Conservation (phyloP, 2,797 vertebrate genomes). For the Bufotes viridis region DNA sequence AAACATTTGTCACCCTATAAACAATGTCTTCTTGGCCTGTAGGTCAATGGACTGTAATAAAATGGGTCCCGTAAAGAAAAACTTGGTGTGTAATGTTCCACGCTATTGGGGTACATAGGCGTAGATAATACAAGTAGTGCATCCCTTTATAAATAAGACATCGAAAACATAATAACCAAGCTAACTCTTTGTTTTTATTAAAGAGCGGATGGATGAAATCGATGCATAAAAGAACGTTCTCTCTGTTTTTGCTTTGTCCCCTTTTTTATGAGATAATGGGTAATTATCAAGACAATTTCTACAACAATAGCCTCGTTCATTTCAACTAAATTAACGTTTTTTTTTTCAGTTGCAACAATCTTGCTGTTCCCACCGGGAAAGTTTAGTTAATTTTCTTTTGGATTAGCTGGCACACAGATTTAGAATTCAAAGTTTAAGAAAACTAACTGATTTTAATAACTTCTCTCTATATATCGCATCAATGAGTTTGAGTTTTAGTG, state of each 20-base stretch:
- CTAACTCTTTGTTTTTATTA: neutral
- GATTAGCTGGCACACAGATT: constrained; percentile 74
- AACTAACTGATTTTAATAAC: constrained; percentile 81
- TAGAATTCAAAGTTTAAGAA: constrained; percentile 79
- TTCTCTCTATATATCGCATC: constrained; percentile 76
- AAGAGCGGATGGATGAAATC: neutral
- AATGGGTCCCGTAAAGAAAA: neutral
- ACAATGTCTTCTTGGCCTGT: neutral
- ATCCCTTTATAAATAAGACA: constrained; percentile 4
- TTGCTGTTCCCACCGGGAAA: constrained; percentile 67
- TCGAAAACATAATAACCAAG: neutral
- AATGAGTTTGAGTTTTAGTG: constrained; percentile 76
- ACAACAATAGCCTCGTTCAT: constrained; percentile 61
- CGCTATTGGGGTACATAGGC: neutral
- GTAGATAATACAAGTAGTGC: neutral
- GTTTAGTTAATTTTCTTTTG: constrained; percentile 76
- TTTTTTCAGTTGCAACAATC: constrained; percentile 60
- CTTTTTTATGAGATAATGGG: constrained; percentile 46
- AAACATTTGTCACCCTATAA: too few species aligned
- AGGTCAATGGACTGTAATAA: neutral
- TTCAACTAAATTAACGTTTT: constrained; percentile 61
- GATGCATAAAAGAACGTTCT: neutral
- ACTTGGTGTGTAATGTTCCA: neutral
- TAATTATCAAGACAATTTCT: constrained; percentile 62
- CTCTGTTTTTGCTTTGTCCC: constrained; percentile 32